Evolutionary conservation across 2,888 invertebrate genomes (phyloP).

Genomic region (Lordiphosa andalusiaca): DNA sequence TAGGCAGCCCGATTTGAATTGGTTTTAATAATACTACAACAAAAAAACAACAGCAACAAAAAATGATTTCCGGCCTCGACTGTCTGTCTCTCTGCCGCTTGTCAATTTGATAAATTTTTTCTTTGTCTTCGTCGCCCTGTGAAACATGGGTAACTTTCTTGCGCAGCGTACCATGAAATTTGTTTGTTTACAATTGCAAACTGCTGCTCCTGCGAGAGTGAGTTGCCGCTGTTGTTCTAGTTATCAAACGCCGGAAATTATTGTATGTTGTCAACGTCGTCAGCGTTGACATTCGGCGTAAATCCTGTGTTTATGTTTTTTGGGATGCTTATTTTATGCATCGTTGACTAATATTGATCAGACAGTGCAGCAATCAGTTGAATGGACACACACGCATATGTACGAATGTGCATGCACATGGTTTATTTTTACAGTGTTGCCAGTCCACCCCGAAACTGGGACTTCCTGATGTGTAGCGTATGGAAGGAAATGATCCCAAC

Average conservation of each 20-base stretch:
- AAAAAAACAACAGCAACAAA: constrained; percentile 5
- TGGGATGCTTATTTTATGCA: constrained; percentile 65
- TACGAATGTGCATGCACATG: not conserved
- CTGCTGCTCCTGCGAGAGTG: constrained; percentile 21
- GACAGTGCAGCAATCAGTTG: not conserved
- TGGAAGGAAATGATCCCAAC: too few relatives aligned
- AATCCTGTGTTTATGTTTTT: constrained; percentile 62
- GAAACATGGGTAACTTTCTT: constrained; percentile 46
- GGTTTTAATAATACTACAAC: constrained; percentile 32
- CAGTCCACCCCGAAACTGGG: too few relatives aligned
- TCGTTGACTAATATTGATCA: constrained; percentile 47
- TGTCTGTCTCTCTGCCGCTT: constrained; percentile 44
- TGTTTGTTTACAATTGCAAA: constrained; percentile 71
- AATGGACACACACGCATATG: not conserved
- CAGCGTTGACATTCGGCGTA: constrained; percentile 50
- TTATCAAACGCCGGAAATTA: constrained; percentile 75
- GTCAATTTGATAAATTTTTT: constrained; percentile 53
- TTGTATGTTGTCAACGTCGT: constrained; percentile 60
- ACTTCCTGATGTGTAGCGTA: too few relatives aligned
- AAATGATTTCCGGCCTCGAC: constrained; percentile 53
- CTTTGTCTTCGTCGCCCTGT: constrained; percentile 29
- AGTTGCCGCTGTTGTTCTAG: constrained; percentile 30
- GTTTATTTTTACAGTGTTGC: not conserved
- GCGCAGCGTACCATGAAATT: constrained; percentile 69
- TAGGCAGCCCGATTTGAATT: constrained; percentile 47